Evolutionary conservation across 2,797 vertebrate species (phyloP).

Genomic region (Myioborus miniatus): DNA sequence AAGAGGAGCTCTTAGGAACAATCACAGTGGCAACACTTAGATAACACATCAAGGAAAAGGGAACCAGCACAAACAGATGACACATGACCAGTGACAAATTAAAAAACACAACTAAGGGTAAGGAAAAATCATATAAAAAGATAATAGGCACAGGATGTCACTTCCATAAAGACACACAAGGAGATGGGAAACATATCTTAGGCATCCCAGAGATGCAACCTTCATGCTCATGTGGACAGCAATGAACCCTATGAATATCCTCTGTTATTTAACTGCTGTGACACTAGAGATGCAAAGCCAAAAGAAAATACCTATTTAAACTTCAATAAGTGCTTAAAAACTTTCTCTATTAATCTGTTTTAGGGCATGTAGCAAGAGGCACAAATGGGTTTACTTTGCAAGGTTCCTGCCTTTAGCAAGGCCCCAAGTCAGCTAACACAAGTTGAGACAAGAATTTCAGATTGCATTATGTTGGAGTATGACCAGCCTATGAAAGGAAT

Average conservation of each 20-base stretch:
- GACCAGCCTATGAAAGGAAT: neutral
- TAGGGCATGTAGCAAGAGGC: neutral
- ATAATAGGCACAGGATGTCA: fast-evolving
- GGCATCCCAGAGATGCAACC: neutral
- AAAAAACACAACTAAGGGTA: neutral
- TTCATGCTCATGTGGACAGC: neutral
- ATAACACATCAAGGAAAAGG: neutral
- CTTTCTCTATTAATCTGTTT: neutral
- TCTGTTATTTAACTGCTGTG: neutral
- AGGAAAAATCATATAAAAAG: neutral
- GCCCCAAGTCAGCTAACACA: neutral
- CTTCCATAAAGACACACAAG: neutral
- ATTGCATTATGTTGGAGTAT: neutral
- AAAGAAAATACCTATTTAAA: neutral
- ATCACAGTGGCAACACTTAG: neutral
- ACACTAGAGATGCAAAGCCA: neutral
- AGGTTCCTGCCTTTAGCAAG: neutral
- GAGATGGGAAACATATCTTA: neutral
- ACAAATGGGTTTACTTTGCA: neutral
- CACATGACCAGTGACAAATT: neutral
- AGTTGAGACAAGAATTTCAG: neutral
- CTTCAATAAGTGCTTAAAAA: neutral
- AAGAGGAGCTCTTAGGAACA: neutral
- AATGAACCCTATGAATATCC: neutral
- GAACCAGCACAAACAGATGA: neutral